Conservation (phyloP, 2,113 vertebrate species). For the Microtus oregoni region DNA sequence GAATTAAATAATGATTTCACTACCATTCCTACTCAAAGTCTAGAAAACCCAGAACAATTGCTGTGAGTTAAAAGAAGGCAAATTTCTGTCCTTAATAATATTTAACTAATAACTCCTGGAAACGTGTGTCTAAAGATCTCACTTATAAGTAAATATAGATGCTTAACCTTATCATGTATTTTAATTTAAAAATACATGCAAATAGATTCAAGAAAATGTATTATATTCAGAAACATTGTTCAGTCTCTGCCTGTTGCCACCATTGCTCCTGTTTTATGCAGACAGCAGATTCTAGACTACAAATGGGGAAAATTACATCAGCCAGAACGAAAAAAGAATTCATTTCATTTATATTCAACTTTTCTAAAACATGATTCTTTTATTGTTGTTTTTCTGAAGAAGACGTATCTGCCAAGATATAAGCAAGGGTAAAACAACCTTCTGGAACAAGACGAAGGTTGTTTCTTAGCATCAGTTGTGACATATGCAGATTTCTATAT, state of each 20-base stretch:
- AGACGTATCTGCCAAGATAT: constrained; percentile 60
- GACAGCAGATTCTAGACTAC: background rate
- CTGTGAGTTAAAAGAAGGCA: background rate
- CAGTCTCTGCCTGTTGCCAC: background rate
- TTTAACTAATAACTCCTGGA: background rate
- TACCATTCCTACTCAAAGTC: background rate
- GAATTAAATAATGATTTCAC: background rate
- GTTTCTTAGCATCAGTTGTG: constrained; percentile 51
- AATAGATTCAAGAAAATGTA: background rate
- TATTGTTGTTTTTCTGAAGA: constrained; percentile 49
- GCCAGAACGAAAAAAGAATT: constrained; percentile 59
- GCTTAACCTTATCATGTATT: constrained; percentile 2
- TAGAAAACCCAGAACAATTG: background rate
- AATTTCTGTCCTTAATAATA: background rate
- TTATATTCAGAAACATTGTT: constrained; percentile 25
- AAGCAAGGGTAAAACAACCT: constrained; percentile 39
- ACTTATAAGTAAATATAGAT: constrained; percentile 29
- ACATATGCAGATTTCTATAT: constrained; percentile 65
- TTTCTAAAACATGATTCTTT: constrained; percentile 60
- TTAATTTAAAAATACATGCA: constrained; percentile 31
- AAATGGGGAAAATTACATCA: background rate
- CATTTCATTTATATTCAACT: constrained; percentile 63
- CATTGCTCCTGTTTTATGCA: background rate
- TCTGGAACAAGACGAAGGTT: background rate
- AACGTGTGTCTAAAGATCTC: background rate